Evolutionary conservation across 2,797 vertebrate species (phyloP).

Genomic region (Chiloscyllium punctatum): DNA sequence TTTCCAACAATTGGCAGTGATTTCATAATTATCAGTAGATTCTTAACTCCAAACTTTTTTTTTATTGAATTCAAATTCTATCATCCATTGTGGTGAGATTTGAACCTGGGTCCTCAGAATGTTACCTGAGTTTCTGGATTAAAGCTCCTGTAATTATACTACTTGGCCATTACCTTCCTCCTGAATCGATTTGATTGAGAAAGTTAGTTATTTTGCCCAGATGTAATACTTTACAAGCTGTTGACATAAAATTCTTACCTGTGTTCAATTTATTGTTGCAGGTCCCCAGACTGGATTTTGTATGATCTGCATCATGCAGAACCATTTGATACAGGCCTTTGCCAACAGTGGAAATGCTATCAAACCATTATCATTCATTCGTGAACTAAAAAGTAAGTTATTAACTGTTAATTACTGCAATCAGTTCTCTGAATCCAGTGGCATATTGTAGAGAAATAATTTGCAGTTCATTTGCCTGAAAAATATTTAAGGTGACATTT

Average conservation of each 20-base stretch:
- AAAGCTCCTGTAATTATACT: too few species aligned
- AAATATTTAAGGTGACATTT: not conserved
- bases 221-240: not conserved
- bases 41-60: too few species aligned
- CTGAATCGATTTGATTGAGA: not conserved
- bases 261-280: conserved; percentile 46
- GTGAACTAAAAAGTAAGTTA: conserved; percentile 87
- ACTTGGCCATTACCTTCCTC: too few species aligned
- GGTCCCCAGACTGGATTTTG: conserved; percentile 89
- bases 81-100: too few species aligned
- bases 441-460: not conserved
- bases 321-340: conserved; percentile 87
- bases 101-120: too few species aligned
- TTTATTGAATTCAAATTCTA: too few species aligned
- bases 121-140: too few species aligned
- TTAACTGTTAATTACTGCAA: not conserved
- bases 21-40: too few species aligned
- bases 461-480: not conserved
- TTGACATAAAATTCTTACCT: not conserved
- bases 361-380: conserved; percentile 89
- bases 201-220: not conserved
- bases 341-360: conserved; percentile 88
- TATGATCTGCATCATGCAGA: conserved; percentile 97
- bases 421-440: too few species aligned
- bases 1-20: too few species aligned